Conservation (phyloP, 1,140 invertebrate genomes). For the Meloidogyne floridensis region DNA sequence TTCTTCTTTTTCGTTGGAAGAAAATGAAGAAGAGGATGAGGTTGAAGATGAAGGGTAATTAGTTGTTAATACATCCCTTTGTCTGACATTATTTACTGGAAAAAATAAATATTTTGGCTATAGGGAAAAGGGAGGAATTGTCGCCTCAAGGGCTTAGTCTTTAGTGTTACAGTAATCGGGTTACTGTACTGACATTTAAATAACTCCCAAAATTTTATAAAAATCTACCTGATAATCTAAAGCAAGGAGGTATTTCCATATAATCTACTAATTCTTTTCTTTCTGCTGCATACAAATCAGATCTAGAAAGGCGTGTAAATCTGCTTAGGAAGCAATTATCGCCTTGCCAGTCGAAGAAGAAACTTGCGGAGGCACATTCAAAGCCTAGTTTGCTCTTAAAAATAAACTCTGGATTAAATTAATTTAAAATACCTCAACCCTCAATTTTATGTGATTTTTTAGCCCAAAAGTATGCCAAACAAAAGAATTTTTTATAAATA, state of each 20-base stretch:
- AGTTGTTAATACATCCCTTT: background rate
- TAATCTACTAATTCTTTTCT: conserved; percentile 48
- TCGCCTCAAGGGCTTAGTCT: too few relatives aligned
- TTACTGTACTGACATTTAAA: too few relatives aligned
- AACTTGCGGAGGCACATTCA: conserved; percentile 44
- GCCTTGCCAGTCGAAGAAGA: conserved; percentile 46
- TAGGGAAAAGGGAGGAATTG: background rate
- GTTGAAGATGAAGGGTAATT: background rate
- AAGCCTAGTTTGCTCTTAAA: conserved; percentile 44
- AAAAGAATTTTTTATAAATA: too few relatives aligned
- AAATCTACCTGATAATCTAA: background rate
- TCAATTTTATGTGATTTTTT: too few relatives aligned
- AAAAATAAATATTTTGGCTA: background rate
- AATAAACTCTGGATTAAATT: background rate
- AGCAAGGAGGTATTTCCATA: conserved; percentile 46
- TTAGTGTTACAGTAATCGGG: too few relatives aligned
- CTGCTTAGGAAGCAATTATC: conserved; percentile 52
- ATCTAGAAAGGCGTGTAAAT: conserved; percentile 41
- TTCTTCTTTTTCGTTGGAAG: background rate
- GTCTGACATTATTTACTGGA: background rate
- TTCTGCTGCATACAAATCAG: conserved; percentile 47
- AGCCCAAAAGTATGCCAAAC: too few relatives aligned
- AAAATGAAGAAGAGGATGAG: background rate
- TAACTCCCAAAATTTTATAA: too few relatives aligned
- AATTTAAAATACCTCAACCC: too few relatives aligned